Evolutionary conservation across 2,888 invertebrate genomes (phyloP), one percentile per base, ranked within the genome.

Genomic region (Rhodophaea formosa): DNA sequence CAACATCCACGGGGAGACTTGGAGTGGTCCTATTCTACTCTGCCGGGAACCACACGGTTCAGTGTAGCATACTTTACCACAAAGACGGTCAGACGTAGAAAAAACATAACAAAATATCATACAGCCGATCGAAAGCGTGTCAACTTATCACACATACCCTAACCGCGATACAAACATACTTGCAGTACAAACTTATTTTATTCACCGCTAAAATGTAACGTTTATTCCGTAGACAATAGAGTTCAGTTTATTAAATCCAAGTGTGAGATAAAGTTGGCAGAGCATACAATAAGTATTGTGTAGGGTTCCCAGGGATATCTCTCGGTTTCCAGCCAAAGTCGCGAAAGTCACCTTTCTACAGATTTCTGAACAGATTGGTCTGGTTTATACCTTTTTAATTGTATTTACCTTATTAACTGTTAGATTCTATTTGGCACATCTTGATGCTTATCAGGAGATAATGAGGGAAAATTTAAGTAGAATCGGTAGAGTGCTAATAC

Each of bases 281-380:
- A n/a, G 53, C 14, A 42, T 55, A 65, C 65, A 65, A 65, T 65
- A 61, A 56, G 62, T 52, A 65, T 65, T 65, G 65, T 65, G 45
- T 55, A 43, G 7, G 10, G 53, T 65, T 65, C 63, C 57, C 65
- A 65, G 57, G 57, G 49, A 60, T 61, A 62, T 63, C 62, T 53
- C 53, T 29, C 8, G 17, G 70, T 71, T 75, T 75, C 74, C 72
- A 75, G 70, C 30, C n/a, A 14, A 45, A 70, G 69, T 70, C 66
- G 67, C 69, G 73, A 76, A 77, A 77, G 82, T 78, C 71, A 71
- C 72, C 70, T 72, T 71, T 70, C 72, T 69, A 63, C 59, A 70
- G 72, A 72, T 75, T 68, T 72, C 63, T 64, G 67, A 69, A 59
- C 60, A 67, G 72, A 74, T 75, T 68, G 62, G 66, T 65, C 15